These are phyloP conservation scores for Sapayoa aenigma DNA, from an alignment of 2,113 vertebrate genomes.

Conservation along the genomic window DNA sequence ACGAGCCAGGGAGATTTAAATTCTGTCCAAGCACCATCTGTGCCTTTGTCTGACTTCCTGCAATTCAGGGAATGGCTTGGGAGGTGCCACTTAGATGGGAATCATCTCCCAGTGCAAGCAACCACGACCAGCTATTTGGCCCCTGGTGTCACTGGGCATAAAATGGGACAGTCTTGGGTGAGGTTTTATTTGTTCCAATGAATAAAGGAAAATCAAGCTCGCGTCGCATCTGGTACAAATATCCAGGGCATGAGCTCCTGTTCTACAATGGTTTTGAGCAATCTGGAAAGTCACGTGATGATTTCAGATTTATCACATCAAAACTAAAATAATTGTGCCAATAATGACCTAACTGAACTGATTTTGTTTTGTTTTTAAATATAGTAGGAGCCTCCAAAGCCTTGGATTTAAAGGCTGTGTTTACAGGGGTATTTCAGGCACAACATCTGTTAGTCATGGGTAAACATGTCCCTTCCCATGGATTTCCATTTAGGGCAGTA, in stretches of 20 bases:
- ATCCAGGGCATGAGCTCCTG: background rate
- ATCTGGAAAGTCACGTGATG: background rate
- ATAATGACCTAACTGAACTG: background rate
- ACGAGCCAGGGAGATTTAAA: background rate
- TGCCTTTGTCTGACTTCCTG: background rate
- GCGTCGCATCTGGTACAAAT: background rate
- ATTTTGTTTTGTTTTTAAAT: background rate
- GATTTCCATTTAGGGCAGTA: slow-evolving; percentile 53
- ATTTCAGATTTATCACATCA: background rate
- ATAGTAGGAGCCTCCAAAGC: background rate
- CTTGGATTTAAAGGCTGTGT: slow-evolving; percentile 8
- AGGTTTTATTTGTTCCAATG: background rate
- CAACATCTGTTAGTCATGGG: slow-evolving; percentile 39
- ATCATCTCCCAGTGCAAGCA: background rate
- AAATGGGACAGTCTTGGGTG: background rate
- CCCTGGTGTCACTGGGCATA: background rate
- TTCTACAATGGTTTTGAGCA: background rate
- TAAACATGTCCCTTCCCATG: background rate
- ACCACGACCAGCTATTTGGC: accelerated
- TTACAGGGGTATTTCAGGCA: slow-evolving; percentile 56
- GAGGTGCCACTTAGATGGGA: background rate
- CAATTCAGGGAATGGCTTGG: background rate
- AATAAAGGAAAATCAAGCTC: background rate
- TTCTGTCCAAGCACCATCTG: background rate
- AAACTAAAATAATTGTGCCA: background rate